phyloP scores from a whole-genome alignment of 2,113 vertebrate species.

The Ia io region DNA sequence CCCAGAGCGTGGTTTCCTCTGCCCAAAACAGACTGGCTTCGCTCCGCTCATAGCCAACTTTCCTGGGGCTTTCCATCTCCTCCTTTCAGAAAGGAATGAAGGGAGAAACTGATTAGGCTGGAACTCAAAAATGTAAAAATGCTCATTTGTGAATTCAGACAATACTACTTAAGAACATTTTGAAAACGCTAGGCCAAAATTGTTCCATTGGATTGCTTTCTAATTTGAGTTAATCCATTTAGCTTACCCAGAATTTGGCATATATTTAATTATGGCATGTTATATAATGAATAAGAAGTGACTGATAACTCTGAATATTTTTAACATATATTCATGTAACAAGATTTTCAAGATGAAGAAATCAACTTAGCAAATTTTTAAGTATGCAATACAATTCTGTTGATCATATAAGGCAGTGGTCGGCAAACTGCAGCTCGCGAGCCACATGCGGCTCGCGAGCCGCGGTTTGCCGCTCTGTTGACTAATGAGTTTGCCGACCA shows the following conservation, averaged over 20 bases:
- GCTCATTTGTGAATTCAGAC: slow-evolving; percentile 32
- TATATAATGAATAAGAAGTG: slow-evolving; percentile 21
- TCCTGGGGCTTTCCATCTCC: not conserved
- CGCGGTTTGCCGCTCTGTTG: no score
- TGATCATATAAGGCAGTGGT: not conserved
- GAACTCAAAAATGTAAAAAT: slow-evolving; percentile 3
- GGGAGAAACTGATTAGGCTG: not conserved
- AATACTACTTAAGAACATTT: slow-evolving; percentile 25
- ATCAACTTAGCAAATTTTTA: not conserved
- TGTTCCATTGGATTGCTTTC: slow-evolving; percentile 10
- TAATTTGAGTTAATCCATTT: slow-evolving; percentile 30
- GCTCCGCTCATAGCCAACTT: not conserved
- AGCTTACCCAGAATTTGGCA: not conserved
- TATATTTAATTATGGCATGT: not conserved
- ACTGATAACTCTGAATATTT: not conserved
- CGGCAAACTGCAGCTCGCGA: no score
- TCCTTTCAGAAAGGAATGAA: not conserved
- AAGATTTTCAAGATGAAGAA: slow-evolving; percentile 35
- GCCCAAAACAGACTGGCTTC: not conserved
- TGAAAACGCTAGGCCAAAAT: slow-evolving; percentile 1
- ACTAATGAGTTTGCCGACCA: no score
- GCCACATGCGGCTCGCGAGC: no score
- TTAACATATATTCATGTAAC: not conserved
- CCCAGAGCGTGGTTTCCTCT: not conserved
- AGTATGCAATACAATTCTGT: not conserved